Percentiles rank a stretch among this genome's conserved stretches.
These are phyloP conservation scores for Oryzias dopingdopingensis DNA, from an alignment of 2,797 vertebrate species.

Conservation along the genomic window DNA sequence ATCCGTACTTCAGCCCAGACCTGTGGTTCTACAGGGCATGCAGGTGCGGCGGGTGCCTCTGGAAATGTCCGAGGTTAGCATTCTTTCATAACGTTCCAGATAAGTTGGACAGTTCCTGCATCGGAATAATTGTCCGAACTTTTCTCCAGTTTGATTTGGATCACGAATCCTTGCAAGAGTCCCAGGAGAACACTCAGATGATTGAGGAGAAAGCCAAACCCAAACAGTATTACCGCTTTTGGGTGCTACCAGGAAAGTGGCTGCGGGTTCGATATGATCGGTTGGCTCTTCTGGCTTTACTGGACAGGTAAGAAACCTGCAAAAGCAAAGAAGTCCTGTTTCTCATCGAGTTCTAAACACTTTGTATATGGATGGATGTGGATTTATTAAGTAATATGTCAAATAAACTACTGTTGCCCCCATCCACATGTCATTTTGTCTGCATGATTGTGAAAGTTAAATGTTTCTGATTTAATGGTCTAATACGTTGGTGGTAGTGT, in stretches of 20 bases:
- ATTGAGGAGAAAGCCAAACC: conserved; percentile 87
- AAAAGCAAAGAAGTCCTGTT: neutral
- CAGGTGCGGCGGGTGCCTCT: conserved; percentile 88
- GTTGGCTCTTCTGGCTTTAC: conserved; percentile 85
- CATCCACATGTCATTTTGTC: no score
- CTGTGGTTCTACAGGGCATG: conserved; percentile 90
- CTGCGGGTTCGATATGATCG: conserved; percentile 89
- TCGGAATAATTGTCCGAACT: neutral
- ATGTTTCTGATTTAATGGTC: no score
- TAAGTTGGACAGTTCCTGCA: neutral
- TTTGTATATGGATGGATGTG: no score
- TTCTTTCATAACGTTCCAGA: conserved; percentile 11
- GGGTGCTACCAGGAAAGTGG: conserved; percentile 90
- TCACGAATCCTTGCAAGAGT: conserved; percentile 90
- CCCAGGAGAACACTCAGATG: conserved; percentile 93
- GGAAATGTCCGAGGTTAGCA: conserved; percentile 89
- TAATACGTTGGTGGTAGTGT: no score
- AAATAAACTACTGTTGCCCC: no score
- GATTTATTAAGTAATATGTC: no score
- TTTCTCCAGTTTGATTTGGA: conserved; percentile 86
- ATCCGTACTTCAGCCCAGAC: conserved; percentile 84
- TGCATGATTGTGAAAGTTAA: no score
- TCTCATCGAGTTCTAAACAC: no score
- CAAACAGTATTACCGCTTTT: conserved; percentile 93
- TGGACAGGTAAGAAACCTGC: conserved; percentile 82